Conservation (phyloP, 2,888 invertebrate genomes). For the Amphiduros pacificus region DNA sequence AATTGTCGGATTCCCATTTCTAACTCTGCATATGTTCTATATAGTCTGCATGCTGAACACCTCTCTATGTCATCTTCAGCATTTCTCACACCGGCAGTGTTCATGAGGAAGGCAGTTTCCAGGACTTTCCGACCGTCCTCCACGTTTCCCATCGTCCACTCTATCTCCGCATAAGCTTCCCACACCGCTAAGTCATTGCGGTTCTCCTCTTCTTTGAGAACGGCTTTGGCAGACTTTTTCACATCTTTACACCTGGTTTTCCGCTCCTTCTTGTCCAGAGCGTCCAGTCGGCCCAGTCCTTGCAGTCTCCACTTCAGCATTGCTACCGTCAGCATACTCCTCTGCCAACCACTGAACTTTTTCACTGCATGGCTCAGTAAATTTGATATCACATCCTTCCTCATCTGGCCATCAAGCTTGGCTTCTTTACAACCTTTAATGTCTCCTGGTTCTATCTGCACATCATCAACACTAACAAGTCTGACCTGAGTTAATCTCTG, state of each 20-base stretch:
- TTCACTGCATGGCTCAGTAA: not conserved
- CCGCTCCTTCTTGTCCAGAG: not conserved
- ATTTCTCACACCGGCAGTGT: constrained; percentile 14
- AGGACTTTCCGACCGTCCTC: constrained; percentile 48
- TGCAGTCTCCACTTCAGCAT: not conserved
- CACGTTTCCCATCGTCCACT: constrained; percentile 41
- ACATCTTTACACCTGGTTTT: constrained; percentile 37
- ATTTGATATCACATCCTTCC: not conserved
- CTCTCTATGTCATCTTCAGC: not conserved
- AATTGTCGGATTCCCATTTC: constrained; percentile 24
- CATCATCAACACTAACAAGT: not conserved
- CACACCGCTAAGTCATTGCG: constrained; percentile 55
- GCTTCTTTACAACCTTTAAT: not conserved
- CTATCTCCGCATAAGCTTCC: constrained; percentile 49
- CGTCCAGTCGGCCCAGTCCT: not conserved
- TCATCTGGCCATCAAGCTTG: not conserved
- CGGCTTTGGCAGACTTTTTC: constrained; percentile 47
- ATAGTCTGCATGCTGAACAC: constrained; percentile 9
- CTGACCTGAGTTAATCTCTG: not conserved
- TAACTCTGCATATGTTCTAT: constrained; percentile 24
- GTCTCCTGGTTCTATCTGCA: not conserved
- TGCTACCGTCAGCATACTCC: not conserved
- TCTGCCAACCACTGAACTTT: not conserved
- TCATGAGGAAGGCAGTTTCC: constrained; percentile 42
- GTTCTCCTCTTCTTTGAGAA: constrained; percentile 51